Conservation (phyloP, 2,888 invertebrate genomes). For the Synergus japonicus region DNA sequence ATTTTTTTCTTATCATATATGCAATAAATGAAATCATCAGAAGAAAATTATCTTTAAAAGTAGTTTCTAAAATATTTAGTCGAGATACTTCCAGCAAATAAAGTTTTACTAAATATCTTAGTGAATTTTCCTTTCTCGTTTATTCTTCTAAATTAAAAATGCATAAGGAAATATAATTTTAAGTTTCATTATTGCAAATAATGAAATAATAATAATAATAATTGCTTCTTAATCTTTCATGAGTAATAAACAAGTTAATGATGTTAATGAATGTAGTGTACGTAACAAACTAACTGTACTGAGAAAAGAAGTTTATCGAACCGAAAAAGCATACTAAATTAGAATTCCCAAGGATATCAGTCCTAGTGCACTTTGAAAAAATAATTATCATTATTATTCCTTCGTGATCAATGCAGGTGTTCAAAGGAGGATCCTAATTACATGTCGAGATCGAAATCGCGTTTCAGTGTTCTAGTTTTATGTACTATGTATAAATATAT, state of each 20-base stretch:
- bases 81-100: too few relatives aligned
- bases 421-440: constrained; percentile 15
- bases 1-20: not conserved
- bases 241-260: constrained; percentile 26
- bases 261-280: not conserved
- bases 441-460: constrained; percentile 7
- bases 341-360: not conserved
- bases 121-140: too few relatives aligned
- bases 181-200: not conserved
- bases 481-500: not conserved
- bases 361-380: not conserved
- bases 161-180: not conserved
- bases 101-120: too few relatives aligned
- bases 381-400: not conserved
- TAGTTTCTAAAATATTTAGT: too few relatives aligned
- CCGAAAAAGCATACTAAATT: not conserved
- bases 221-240: constrained; percentile 23
- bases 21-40: too few relatives aligned
- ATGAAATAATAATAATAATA: too few relatives aligned
- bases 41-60: too few relatives aligned
- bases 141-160: not conserved
- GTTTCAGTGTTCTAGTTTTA: constrained; percentile 35
- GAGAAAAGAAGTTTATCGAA: constrained; percentile 21
- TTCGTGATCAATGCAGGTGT: constrained; percentile 26
- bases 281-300: not conserved